Percentiles rank a stretch among this genome's conserved stretches.
phyloP scores from a whole-genome alignment of 2,797 vertebrate genomes.

The Tangara arthus region DNA sequence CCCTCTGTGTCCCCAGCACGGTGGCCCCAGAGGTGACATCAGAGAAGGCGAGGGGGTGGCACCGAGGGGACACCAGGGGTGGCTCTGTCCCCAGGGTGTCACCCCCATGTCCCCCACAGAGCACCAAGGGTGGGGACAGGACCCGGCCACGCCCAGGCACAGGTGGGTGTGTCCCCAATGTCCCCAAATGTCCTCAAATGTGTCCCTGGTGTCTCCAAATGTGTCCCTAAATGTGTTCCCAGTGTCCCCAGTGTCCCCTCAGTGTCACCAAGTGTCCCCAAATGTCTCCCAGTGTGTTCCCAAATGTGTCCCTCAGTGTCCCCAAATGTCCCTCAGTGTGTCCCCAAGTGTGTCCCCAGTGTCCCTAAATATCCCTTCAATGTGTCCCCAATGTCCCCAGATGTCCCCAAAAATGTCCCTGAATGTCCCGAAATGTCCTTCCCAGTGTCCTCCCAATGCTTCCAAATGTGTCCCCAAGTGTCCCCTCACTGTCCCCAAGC shows the following conservation, averaged over 20 bases:
- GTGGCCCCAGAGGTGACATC: background rate
- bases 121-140: background rate
- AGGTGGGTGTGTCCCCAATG: background rate
- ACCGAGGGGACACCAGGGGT: background rate
- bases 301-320: background rate
- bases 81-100: background rate
- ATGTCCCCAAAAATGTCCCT: background rate
- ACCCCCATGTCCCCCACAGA: no score
- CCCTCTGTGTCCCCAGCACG: background rate
- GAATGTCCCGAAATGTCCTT: background rate
- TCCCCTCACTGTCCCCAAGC: background rate
- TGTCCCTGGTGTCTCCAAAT: background rate
- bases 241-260: background rate
- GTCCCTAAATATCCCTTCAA: background rate
- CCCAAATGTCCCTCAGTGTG: background rate
- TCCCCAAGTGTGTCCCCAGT: background rate
- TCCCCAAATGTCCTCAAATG: background rate
- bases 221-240: background rate
- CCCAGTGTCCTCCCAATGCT: background rate
- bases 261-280: background rate
- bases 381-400: background rate
- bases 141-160: accelerated
- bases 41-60: background rate
- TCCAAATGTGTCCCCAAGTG: background rate
- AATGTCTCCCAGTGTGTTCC: background rate